Base-by-base conservation (phyloP, 2,113 vertebrate genomes). In the Haemorhous mexicanus region DNA sequence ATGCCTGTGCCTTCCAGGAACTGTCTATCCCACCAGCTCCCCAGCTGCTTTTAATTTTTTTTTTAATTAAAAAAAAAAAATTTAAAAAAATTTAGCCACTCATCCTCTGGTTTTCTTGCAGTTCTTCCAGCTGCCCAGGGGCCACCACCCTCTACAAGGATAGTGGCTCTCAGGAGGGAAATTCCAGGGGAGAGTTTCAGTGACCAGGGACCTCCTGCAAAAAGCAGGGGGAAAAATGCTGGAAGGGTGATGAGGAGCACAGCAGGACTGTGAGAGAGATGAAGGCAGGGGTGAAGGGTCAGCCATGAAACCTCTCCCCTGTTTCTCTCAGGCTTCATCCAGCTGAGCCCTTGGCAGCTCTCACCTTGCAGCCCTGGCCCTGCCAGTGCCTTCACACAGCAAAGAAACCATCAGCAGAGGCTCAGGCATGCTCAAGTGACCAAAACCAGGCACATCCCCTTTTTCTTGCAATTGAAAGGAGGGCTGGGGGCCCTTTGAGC, bases 1-100 rank as follows among this genome's bases (percentile, higher is more conserved):
- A 6, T 0, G 0, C 6, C 10, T 37, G 28, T 56, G 21, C 23
- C 35, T 17, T 41, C 18, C 13, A 74, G 61, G 23, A 64, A 3
- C 26, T 59, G 44, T 11, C 30, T 56, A 46, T 23, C 59, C 14
- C 32, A 32, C 4, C 46, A 50, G 33, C 28, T 62, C 15, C 53
- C 35, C 62, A 13, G 43, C 24, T 86, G 52, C 63, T 59, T 77
- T 46, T 4, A 3, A n/a, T n/a, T n/a, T n/a, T n/a, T n/a, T n/a
- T n/a, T n/a, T n/a, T n/a, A n/a, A n/a, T n/a, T n/a, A n/a, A n/a
- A n/a, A n/a, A n/a, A n/a, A 53, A 53, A 55, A 32, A 53, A 32
- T 22, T 22, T 28, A n/a, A 23, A 27, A 63, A 39, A 2, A 32
- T 19, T 49, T 32, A 73, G 32, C 14, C 33, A 19, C 27, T 75